Base-by-base conservation (phyloP, 2,888 invertebrate species). In the Andrena flavipes region DNA sequence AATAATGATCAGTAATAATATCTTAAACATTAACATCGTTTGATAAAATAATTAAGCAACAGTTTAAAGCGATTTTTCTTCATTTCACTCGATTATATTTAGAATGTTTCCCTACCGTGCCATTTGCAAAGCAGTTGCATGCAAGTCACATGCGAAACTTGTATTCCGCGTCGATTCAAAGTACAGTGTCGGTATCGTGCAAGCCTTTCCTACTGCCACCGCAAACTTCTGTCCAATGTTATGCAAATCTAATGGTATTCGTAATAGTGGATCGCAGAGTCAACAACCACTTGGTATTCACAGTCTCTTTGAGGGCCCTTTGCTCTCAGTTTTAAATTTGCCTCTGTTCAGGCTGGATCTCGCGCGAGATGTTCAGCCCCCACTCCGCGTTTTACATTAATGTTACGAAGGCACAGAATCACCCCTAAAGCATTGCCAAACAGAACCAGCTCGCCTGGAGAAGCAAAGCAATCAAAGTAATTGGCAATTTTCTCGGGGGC, bases 401-500 rank as follows among this genome's bases (percentile, higher is more conserved):
- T 70, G 70, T 56, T 33, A 16, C 20, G 30, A 59, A 69, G 62
- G 49, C 49, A 33, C 23, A 49, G 68, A 81, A 51, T 73, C 48
- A 42, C 51, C 29, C 56, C 23, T 16, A 35, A 60, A 65, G 33
- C 8, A 51, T 33, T 23, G 56, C 62, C 59, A 78, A 73, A 78
- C 63, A 69, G 51, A 65, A 29, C 56, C 42, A 48, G 56, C 59
- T 8, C 10, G 13, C 54, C 59, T 30, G 20, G n/a, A 30, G 54
- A 54, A 60, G 69, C 64, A 75, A 56, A 42, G 79, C 86, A 76
- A 86, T 86, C 79, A 76, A 78, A 76, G 82, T 87, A 87, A 87
- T 87, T 87, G 87, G 84, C 87, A 87, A 87, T 87, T 82, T 87
- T 80, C 86, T 72, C 65, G 51, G 71, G 70, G 82, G 77, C 69